Conservation (phyloP, 2,888 invertebrate species). For the Drosophila gaucha region DNA sequence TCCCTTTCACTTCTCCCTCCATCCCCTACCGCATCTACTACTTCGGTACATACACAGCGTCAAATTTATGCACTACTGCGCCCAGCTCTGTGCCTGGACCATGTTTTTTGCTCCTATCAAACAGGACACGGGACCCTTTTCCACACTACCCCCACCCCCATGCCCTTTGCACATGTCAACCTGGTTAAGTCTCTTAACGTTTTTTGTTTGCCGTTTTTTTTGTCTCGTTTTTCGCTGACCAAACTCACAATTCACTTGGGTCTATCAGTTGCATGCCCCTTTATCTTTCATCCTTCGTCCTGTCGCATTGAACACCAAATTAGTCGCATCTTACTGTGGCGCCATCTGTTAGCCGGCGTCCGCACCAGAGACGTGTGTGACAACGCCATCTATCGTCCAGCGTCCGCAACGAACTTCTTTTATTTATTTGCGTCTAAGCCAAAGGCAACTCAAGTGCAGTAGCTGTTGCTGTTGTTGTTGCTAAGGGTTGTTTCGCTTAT, state of each 20-base stretch:
- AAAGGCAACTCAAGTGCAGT: conserved; percentile 31
- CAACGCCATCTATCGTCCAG: conserved; percentile 60
- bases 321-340: conserved; percentile 23
- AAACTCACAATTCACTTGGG: conserved; percentile 9
- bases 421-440: conserved; percentile 4
- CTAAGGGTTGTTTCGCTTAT: conserved; percentile 52
- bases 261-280: background rate
- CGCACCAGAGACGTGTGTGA: background rate
- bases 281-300: background rate
- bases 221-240: conserved; percentile 25
- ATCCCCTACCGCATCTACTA: background rate
- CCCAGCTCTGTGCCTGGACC: conserved; percentile 10
- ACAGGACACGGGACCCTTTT: background rate
- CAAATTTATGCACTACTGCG: conserved; percentile 60
- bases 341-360: conserved; percentile 52
- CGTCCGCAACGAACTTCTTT: conserved; percentile 38
- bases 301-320: background rate
- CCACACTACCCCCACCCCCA: background rate
- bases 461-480: conserved; percentile 6
- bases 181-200: conserved; percentile 32
- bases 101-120: background rate
- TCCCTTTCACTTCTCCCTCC: background rate
- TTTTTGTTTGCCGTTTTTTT: background rate
- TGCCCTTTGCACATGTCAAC: conserved; percentile 33
- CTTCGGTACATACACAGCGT: conserved; percentile 9